These are phyloP conservation scores for Gymnothorax javanicus DNA, from an alignment of 2,797 vertebrate genomes.

Conservation along the genomic window DNA sequence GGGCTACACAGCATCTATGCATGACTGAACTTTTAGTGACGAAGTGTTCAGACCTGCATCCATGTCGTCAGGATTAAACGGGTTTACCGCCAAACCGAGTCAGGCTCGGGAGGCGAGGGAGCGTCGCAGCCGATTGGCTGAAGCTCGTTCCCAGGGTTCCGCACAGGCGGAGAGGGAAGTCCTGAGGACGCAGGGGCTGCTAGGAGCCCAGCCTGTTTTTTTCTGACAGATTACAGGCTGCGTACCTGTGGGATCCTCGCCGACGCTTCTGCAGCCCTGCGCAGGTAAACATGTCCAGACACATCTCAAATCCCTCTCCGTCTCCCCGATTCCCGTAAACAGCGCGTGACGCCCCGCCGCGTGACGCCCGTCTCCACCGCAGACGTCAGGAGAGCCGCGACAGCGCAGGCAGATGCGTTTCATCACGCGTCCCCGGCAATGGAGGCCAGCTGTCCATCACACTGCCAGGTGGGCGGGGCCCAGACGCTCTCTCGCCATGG, in stretches of 20 bases:
- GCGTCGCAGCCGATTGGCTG: not conserved
- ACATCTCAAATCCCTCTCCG: conserved; percentile 73
- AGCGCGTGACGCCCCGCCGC: conserved; percentile 73
- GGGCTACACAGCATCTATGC: not conserved
- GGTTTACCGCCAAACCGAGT: not conserved
- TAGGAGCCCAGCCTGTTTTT: conserved; percentile 70
- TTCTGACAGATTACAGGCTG: conserved; percentile 58
- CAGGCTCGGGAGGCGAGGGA: not conserved
- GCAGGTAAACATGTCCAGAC: conserved; percentile 79
- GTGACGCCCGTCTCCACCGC: conserved; percentile 81
- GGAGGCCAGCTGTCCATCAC: conserved; percentile 62
- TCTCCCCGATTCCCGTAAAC: conserved; percentile 54
- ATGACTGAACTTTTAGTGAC: not conserved
- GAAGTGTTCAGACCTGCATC: not conserved
- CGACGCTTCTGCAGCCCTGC: conserved; percentile 69
- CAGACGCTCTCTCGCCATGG: conserved; percentile 56
- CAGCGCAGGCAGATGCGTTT: conserved; percentile 78
- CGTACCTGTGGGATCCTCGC: conserved; percentile 80
- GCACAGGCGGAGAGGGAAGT: conserved; percentile 53
- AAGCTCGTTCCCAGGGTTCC: not conserved
- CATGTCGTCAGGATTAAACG: not conserved
- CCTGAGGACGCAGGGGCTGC: conserved; percentile 75
- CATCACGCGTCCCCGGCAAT: conserved; percentile 60
- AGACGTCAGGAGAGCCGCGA: conserved; percentile 73
- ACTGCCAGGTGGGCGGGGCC: conserved; percentile 59